Evolutionary conservation across 64 coral and sea anemone species (phyloP), one percentile per base, ranked within the genome.

Genomic region (Hydrozoanthus tunicans): DNA sequence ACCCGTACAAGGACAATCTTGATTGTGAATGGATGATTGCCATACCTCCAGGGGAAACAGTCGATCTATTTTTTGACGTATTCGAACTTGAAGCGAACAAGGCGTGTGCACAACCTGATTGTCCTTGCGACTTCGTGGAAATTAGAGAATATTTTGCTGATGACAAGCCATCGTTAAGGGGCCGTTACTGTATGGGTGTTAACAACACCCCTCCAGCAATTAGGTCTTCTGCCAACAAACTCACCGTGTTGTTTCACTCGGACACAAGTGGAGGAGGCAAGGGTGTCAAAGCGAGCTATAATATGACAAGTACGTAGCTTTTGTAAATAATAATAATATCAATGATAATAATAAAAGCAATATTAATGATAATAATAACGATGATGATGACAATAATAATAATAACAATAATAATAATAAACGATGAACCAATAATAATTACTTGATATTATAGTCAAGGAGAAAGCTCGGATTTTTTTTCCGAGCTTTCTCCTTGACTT

Each of bases 211-310:
- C 80, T 55, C 79, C 81, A 24, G 27, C 4, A 4, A 15, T 86
- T 15, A 86, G 32, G 32, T 92, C 91, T 51, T 76, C 24, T 64
- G 51, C 71, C 4, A 92, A 79, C 5, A 92, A 79, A 58, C 13
- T 92, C 25, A 86, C 91, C 15, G 82, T 92, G 15, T 1, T 86
- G 3, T 92, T 92, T 77, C 59, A 59, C 17, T 92, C 91, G 54
- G 82, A 92, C 58, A 67, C 7, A 51, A 79, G 23, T 17, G 1
- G 13, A 68, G 54, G 27, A 4, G 82, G 3, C 14, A 86, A 79
- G 68, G 91, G 91, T 51, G 86, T 92, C 77, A 57, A 86, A 13
- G 91, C 58, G 51, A 79, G 62, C 64, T 92, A 86, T 73, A 64
- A 70, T 5, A 63, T 81, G 79, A 63, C 58, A 81, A 59, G 79